A percentile compares a stretch with the other conserved stretches of the same genome.
Conservation (phyloP, 2,888 invertebrate genomes). For the Polydrusus tereticollis region DNA sequence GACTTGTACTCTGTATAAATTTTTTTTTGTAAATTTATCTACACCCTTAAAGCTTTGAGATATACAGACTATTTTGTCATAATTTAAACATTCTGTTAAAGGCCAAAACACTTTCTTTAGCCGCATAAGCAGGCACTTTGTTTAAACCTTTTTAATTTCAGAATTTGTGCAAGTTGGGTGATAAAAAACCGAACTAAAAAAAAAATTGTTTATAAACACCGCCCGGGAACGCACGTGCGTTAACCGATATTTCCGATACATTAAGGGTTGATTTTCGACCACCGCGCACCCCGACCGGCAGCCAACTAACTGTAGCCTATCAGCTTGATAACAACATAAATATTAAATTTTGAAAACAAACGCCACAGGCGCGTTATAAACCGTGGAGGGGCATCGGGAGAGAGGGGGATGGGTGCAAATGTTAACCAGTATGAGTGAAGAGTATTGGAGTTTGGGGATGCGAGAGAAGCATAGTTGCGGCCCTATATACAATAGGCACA, state of each 20-base stretch:
- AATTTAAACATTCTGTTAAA: too few species aligned
- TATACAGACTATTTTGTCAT: too few species aligned
- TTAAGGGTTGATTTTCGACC: constrained; percentile 31
- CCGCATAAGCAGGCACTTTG: neutral
- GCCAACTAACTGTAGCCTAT: constrained; percentile 39
- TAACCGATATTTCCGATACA: constrained; percentile 24
- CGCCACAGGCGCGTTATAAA: constrained; percentile 43
- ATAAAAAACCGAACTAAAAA: neutral
- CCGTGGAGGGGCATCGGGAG: constrained; percentile 12
- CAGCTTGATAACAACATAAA: constrained; percentile 50
- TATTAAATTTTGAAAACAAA: constrained; percentile 48
- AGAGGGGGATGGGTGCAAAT: neutral
- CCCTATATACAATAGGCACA: too few species aligned
- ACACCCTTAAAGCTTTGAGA: too few species aligned
- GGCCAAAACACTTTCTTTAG: too few species aligned
- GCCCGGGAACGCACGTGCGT: neutral
- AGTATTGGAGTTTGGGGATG: neutral
- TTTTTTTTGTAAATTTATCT: too few species aligned
- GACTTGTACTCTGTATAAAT: too few species aligned
- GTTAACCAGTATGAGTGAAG: neutral
- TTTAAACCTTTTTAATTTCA: too few species aligned
- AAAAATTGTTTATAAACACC: neutral
- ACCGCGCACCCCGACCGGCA: constrained; percentile 27
- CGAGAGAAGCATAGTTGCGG: too few species aligned
- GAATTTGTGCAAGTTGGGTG: too few species aligned